Evolutionary conservation across 2,113 vertebrate genomes (phyloP), one percentile per base, ranked within the genome.

Genomic region (Platanista minor): DNA sequence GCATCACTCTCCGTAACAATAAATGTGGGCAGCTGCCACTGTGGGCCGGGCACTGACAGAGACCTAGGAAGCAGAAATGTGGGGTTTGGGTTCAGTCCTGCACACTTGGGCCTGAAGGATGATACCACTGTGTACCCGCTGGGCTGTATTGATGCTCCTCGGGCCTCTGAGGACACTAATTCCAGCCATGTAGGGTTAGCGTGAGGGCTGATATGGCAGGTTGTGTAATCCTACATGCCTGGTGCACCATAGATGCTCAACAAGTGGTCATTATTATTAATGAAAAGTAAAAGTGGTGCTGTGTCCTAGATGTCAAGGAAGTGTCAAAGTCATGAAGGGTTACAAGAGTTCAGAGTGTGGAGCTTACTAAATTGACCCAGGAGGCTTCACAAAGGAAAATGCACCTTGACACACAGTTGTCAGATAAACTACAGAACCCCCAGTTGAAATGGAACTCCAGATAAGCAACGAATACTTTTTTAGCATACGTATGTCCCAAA

Each of bases 11-110:
- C 25, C 2, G 0, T 6, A 31, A 54, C 69, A 21, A 15, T 23
- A 41, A 36, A 29, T 6, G 1, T 0, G 2, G 39, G n/a, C 31
- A 20, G 10, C 64, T 3, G 29, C 15, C 0, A 2, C 54, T 3
- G 39, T 41, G 81, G 25, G 74, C 66, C 0, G 3, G 46, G 33
- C 46, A 1, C 67, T 12, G 41, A 49, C 81, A 21, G 54, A 93
- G 49, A 23, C 20, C n/a, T 25, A 36, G 49, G 61, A 18, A 12
- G 29, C 29, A 15, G n/a, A 54, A 31, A 57, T 3, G 0, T 1
- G 20, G n/a, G 23, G 39, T 14, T 27, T 49, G 20, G 39, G 31
- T 91, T 46, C 39, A 25, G 18, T 61, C 52, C 12, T 11, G 20
- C 8, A 62, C 52, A 39, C 27, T 3, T 21, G 81, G 52, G 23